Base-by-base conservation (phyloP, 1,140 invertebrate species). In the Sycophaga agraensis region DNA sequence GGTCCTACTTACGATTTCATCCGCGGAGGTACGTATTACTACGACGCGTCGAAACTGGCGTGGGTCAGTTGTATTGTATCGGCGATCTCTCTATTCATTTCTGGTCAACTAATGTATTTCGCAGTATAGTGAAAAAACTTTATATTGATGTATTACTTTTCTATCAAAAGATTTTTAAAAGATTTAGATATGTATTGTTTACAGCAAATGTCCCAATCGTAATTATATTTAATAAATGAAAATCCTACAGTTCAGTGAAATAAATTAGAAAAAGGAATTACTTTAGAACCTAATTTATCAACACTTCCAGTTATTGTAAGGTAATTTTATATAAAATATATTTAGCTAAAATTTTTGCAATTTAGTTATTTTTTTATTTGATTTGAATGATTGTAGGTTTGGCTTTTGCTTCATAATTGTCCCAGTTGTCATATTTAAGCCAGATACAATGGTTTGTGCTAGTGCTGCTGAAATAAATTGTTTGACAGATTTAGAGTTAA, bases 221-320 rank as follows among this genome's bases (percentile, higher is more conserved):
- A 74, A 64, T 68, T 84, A 8, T 78, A 80, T 46, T 82, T 79
- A 0, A 82, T 83, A 71, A 86, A 85, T 63, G 84, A 92, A 77
- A 94, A 94, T 82, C 92, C 92, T 4, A 92, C 92, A 0, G 80
- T 94, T 3, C 90, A 93, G 69, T 95, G 92, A 92, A 95, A 94
- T 70, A 90, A 87, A 70, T 77, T 85, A 54, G 83, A 83, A 50
- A 81, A 75, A 40, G 75, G 78, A 51, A 75, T 68, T 53, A 74
- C 65, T 50, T 63, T 77, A 11, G 73, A 79, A 67, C 69, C 70
- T 8, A 72, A 74, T 40, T 77, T 75, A 60, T 72, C 73, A 12
- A 75, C 75, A 12, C 72, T 73, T 65, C 70, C 76, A 16, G 65
- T 79, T 9, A 73, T 79, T 31, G 71, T 74, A 8, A 77, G 76